Evolutionary conservation across 2,113 vertebrate species (phyloP), one percentile per base, ranked within the genome.

Genomic region (Pavo muticus): DNA sequence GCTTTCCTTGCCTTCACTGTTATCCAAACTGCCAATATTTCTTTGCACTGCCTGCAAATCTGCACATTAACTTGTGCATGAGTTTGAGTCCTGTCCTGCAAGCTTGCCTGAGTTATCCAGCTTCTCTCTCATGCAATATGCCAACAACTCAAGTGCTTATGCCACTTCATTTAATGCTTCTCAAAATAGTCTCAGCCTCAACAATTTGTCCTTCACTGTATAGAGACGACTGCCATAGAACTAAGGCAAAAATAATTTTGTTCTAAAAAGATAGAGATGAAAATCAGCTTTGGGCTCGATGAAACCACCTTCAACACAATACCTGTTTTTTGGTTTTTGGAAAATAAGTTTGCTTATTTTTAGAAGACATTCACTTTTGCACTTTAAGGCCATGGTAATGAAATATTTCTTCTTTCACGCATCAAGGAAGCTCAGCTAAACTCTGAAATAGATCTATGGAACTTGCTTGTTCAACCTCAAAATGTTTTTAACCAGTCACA

Each of bases 281-380:
- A 94, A 85, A 91, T 71, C 79, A 73, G 14, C 27, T 76, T 71
- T 44, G 50, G 61, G 21, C 20, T 89, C 40, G 40, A 40, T 88
- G 45, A 94, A 71, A 61, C 44, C 19, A 24, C 52, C 60, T 86
- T 82, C 87, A 63, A 42, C 9, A 12, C 2, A 2, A 30, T 30
- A 61, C 19, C 14, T 15, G 12, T 45, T 84, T 69, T 80, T 64
- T 67, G 24, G 73, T 74, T n/a, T n/a, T n/a, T n/a, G n/a, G 11
- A 85, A 67, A 91, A 90, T 89, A 65, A 60, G 14, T 80, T 63
- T 76, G 54, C 60, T 81, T 92, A 67, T 85, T 68, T 57, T 71
- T 17, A 61, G 16, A 59, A 64, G 64, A 68, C 77, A 95, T 91
- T 88, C 29, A 47, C 11, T 68, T 83, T 77, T 64, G 35, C 79